phyloP scores from a whole-genome alignment of 2,888 invertebrate genomes.

The Lithosia quadra region DNA sequence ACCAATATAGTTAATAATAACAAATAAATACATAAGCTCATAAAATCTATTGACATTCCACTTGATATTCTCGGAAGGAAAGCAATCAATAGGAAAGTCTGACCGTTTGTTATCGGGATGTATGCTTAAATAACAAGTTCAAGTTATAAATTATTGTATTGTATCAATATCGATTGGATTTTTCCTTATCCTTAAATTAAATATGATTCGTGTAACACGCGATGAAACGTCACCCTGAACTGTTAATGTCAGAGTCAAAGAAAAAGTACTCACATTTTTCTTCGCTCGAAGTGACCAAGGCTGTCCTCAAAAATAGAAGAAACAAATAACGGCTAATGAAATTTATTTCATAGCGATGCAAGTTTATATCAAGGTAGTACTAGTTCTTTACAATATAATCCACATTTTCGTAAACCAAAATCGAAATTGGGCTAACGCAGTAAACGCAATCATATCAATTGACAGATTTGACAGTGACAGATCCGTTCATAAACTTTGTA shows the following conservation, averaged over 20 bases:
- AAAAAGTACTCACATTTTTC: constrained; percentile 54
- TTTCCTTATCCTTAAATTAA: constrained; percentile 30
- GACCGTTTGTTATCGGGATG: constrained; percentile 25
- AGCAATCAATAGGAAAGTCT: constrained; percentile 3
- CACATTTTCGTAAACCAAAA: constrained; percentile 37
- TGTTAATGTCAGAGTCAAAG: constrained; percentile 44
- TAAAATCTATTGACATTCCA: too few species aligned
- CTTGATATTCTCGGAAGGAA: background rate
- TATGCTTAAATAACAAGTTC: constrained; percentile 14
- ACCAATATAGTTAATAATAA: constrained; percentile 21
- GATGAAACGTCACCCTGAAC: constrained; percentile 66
- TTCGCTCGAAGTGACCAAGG: constrained; percentile 20
- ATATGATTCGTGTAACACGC: constrained; percentile 47
- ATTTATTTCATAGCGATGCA: constrained; percentile 45
- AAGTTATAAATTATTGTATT: constrained; percentile 35
- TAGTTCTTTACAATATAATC: constrained; percentile 31
- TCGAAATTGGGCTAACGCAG: constrained; percentile 27
- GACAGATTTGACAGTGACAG: constrained; percentile 15
- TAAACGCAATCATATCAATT: background rate
- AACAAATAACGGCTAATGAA: constrained; percentile 28
- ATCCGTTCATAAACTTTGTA: background rate
- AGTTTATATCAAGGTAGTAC: constrained; percentile 21
- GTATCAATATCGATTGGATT: constrained; percentile 41
- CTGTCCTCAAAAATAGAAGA: constrained; percentile 21
- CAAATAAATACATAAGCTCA: constrained; percentile 25